Base-by-base conservation (phyloP, 2,888 invertebrate genomes). In the Toxonevra muliebris region DNA sequence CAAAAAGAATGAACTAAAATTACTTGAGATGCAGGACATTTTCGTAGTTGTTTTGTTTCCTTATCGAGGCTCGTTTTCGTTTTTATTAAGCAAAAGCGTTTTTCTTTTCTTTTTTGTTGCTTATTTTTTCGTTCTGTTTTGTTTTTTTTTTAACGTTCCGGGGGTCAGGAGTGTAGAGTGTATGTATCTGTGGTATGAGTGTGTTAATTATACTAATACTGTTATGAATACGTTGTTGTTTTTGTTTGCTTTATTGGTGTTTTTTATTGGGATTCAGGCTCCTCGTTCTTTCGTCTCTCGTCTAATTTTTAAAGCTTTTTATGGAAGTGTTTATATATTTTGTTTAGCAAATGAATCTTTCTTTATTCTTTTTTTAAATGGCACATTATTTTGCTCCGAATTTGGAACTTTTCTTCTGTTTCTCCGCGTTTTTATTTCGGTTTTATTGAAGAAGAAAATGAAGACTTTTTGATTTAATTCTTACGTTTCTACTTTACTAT, bases 21-120 rank as follows among this genome's bases (percentile, higher is more conserved):
- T 85, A 74, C 82, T 85, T 71, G 84, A 85, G 77, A 85, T 85
- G 79, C 85, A 85, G 80, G 84, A 85, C 84, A 85, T 85, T 75
- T 79, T 82, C 50, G 40, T n/a, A 59, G 30, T 42, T 59, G 2
- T 30, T 30, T 30, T 30, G 30, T 30, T 43, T 55, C 9, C 17
- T 40, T 63, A 4, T 55, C n/a, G 52, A 48, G 2, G n/a, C 60
- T 64, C 59, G 45, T 42, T 59, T 12, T 60, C 48, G n/a, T 40
- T 52, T 15, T 66, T 30, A 55, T 13, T n/a, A 30, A 9, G 5
- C 55, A 55, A 20, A 9, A 9, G 7, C 13, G 15, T 20, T 61
- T 8, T 48, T 30, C 17, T 12, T 43, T n/a, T 43, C 15, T 20
- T 55, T 15, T 42, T 19, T 30, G n/a, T n/a, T 62, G 19, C 8